phyloP scores from a whole-genome alignment of 2,888 invertebrate species.

The Cantharis flavilabris region DNA sequence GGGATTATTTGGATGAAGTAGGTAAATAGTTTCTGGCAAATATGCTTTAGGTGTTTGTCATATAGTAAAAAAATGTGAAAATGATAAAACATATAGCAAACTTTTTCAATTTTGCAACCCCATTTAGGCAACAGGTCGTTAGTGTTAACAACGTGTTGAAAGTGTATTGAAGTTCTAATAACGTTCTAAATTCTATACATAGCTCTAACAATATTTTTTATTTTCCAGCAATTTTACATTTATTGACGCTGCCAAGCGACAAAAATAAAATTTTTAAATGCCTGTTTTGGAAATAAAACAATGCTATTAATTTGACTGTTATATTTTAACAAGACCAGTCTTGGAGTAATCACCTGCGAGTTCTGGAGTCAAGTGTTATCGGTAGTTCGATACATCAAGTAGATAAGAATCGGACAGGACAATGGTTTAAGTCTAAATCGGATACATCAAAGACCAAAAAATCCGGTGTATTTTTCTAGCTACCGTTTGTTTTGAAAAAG shows the following conservation, averaged over 20 bases:
- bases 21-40: not conserved
- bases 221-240: slow-evolving; percentile 1
- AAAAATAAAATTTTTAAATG: not conserved
- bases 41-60: slow-evolving; percentile 1
- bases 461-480: not conserved
- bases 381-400: slow-evolving; percentile 13
- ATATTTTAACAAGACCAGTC: slow-evolving; percentile 9
- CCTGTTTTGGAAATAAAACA: not conserved
- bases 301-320: not conserved
- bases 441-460: slow-evolving; percentile 8
- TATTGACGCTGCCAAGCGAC: not conserved
- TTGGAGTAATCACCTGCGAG: slow-evolving; percentile 6
- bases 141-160: slow-evolving; percentile 14
- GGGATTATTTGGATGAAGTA: not conserved
- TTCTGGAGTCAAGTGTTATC: slow-evolving; percentile 9
- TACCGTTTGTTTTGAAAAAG: not conserved
- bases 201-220: slow-evolving; percentile 1
- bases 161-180: slow-evolving; percentile 11
- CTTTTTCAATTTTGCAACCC: slow-evolving; percentile 12
- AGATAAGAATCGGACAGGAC: slow-evolving; percentile 14
- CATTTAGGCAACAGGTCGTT: slow-evolving; percentile 14
- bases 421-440: slow-evolving; percentile 4
- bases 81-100: slow-evolving; percentile 5
- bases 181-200: slow-evolving; percentile 3
- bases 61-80: slow-evolving; percentile 5